A percentile compares a stretch with the other conserved stretches of the same genome.
Evolutionary conservation across 2,797 vertebrate species (phyloP).

Genomic region (Siniperca undulata): DNA sequence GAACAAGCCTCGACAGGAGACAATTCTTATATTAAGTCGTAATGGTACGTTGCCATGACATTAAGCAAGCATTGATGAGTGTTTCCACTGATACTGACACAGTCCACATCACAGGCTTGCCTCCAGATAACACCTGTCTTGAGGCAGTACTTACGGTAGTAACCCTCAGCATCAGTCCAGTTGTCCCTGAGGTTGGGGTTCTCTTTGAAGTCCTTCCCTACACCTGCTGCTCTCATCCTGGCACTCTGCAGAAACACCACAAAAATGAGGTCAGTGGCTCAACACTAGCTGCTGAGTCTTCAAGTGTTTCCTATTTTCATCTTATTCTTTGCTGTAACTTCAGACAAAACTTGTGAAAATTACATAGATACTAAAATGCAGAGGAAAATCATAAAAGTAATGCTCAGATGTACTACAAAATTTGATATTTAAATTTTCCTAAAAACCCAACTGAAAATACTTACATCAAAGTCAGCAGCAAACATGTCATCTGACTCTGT

Average conservation of each 20-base stretch:
- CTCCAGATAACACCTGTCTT: not conserved
- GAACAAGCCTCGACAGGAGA: not conserved
- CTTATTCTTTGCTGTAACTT: not conserved
- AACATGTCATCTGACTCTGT: slow-evolving; percentile 99
- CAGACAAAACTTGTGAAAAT: not conserved
- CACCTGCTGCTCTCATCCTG: slow-evolving; percentile 95
- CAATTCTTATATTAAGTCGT: no score
- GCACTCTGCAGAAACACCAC: slow-evolving; percentile 87
- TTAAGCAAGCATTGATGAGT: not conserved
- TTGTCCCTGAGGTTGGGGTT: slow-evolving; percentile 99
- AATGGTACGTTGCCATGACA: not conserved
- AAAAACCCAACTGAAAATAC: slow-evolving; percentile 67
- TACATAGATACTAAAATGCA: not conserved
- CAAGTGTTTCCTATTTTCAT: not conserved
- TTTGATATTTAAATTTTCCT: not conserved
- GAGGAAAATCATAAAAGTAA: not conserved
- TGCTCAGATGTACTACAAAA: not conserved
- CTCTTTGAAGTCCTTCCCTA: slow-evolving; percentile 99
- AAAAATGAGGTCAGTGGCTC: slow-evolving; percentile 16
- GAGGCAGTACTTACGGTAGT: slow-evolving; percentile 91
- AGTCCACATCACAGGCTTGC: not conserved
- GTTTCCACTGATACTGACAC: not conserved
- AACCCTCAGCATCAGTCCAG: slow-evolving; percentile 99
- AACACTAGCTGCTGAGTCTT: not conserved
- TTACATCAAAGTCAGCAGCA: slow-evolving; percentile 97